A percentile compares a stretch with the other conserved stretches of the same genome.
phyloP scores from a whole-genome alignment of 2,888 invertebrate genomes.

The Calliscelio sp. region DNA sequence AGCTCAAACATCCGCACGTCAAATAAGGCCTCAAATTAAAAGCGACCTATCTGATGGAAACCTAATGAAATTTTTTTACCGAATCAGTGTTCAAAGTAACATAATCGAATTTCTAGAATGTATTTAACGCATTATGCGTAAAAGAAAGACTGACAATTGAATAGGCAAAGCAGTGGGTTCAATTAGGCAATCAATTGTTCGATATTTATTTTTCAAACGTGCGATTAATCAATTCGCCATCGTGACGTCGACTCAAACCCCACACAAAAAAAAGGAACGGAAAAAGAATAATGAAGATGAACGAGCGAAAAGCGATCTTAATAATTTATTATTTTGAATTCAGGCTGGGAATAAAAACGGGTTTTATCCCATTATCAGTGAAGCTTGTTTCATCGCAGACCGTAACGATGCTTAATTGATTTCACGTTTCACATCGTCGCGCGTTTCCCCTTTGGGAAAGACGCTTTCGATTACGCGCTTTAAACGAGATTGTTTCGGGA shows the following conservation, averaged over 20 bases:
- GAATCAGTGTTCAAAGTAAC: neutral
- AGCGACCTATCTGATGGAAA: too few species aligned
- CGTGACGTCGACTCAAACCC: constrained; percentile 10
- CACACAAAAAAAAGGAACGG: constrained; percentile 36
- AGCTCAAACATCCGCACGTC: too few species aligned
- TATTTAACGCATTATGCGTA: constrained; percentile 14
- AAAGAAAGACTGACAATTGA: constrained; percentile 32
- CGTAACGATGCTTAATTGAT: constrained; percentile 67
- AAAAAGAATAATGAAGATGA: constrained; percentile 50
- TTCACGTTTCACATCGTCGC: constrained; percentile 65
- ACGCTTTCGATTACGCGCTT: constrained; percentile 66
- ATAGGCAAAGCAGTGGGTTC: constrained; percentile 28
- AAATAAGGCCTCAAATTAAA: too few species aligned
- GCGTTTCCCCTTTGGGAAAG: constrained; percentile 58
- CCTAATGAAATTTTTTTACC: too few species aligned
- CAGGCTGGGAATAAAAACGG: constrained; percentile 26
- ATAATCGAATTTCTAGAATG: constrained; percentile 37
- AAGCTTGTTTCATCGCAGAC: constrained; percentile 57
- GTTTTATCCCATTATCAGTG: constrained; percentile 56
- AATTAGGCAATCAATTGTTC: constrained; percentile 43
- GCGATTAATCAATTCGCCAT: constrained; percentile 46
- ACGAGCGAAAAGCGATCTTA: constrained; percentile 48
- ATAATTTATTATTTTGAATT: constrained; percentile 56
- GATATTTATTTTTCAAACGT: constrained; percentile 42
- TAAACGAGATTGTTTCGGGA: constrained; percentile 63